A percentile compares a stretch with the other conserved stretches of the same genome.
Evolutionary conservation across 2,113 vertebrate genomes (phyloP).

Genomic region (Myotis yumanensis): DNA sequence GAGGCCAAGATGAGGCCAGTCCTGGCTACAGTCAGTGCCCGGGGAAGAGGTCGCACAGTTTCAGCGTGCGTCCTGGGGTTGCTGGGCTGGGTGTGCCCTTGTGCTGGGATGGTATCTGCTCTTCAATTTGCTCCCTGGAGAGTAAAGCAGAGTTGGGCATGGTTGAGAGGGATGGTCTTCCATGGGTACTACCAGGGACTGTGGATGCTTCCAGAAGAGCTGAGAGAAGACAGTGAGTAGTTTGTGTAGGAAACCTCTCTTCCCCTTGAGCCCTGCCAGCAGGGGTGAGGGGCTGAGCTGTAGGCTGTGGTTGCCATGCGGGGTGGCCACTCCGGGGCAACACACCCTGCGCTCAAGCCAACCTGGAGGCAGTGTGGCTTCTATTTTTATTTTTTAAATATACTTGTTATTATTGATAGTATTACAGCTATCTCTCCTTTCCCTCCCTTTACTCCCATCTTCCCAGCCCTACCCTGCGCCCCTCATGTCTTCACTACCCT

Average conservation of each 20-base stretch:
- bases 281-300: background rate
- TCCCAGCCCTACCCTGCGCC: no score
- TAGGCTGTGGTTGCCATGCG: no score
- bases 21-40: background rate
- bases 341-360: background rate
- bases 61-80: background rate
- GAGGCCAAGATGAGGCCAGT: background rate
- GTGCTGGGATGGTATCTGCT: background rate
- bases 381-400: no score
- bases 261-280: background rate
- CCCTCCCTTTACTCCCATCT: no score
- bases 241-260: background rate
- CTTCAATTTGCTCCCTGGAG: background rate
- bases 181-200: background rate
- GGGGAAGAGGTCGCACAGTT: background rate
- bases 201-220: background rate
- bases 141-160: background rate
- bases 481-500: no score
- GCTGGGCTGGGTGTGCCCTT: background rate
- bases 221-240: background rate
- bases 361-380: accelerated
- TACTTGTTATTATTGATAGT: no score
- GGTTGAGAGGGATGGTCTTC: background rate
- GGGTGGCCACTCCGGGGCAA: no score
- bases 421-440: no score